A percentile compares a stretch with the other conserved stretches of the same genome.
phyloP scores from a whole-genome alignment of 2,797 vertebrate genomes.

The Buphagus erythrorhynchus region DNA sequence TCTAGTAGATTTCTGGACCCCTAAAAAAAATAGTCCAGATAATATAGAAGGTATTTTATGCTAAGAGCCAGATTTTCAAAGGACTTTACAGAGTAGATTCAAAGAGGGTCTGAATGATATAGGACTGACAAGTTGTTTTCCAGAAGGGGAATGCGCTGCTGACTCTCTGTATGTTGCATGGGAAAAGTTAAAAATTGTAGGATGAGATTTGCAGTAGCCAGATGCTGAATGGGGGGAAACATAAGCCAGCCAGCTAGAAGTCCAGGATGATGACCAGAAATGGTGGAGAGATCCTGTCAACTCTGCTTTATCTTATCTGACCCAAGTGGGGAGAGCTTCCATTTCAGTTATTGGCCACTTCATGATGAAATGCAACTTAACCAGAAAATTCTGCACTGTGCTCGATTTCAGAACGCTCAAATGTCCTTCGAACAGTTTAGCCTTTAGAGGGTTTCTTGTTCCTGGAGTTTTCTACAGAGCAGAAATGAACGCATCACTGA shows the following conservation, averaged over 20 bases:
- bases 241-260: not conserved
- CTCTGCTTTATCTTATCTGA: not conserved
- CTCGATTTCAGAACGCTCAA: not conserved
- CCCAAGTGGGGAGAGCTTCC: not conserved
- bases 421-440: not conserved
- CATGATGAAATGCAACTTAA: not conserved
- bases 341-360: not conserved
- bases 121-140: not conserved
- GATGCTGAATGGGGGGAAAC: not conserved
- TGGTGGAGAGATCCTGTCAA: fast-evolving
- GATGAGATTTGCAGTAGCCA: not conserved
- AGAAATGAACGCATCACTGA: not conserved
- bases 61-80: not conserved
- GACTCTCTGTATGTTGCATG: not conserved
- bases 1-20: not conserved
- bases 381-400: not conserved
- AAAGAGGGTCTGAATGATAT: not conserved
- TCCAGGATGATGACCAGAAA: not conserved
- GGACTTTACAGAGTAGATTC: not conserved
- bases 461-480: not conserved
- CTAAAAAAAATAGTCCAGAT: not conserved
- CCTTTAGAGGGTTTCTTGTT: not conserved
- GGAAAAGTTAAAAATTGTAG: not conserved
- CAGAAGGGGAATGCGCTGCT: not conserved
- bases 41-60: not conserved